A percentile compares a stretch with the other conserved stretches of the same genome.
Evolutionary conservation across 2,888 invertebrate genomes (phyloP).

Genomic region (Lobophora halterata): DNA sequence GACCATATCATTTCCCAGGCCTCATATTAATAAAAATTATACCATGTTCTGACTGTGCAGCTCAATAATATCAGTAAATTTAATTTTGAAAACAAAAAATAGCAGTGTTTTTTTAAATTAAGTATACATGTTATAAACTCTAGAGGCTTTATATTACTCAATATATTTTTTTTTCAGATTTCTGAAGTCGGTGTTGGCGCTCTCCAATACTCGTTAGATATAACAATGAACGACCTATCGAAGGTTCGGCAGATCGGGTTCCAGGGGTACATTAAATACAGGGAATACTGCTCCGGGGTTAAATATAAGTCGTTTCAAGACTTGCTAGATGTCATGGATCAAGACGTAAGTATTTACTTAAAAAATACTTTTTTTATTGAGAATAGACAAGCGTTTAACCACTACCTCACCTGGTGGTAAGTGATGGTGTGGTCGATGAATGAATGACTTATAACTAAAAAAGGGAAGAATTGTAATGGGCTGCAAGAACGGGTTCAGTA

Average conservation of each 20-base stretch:
- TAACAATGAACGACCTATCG: constrained; percentile 39
- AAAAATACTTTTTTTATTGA: background rate
- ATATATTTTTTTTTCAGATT: constrained; percentile 33
- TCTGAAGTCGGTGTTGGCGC: constrained; percentile 34
- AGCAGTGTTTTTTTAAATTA: too few species aligned
- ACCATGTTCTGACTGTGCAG: too few species aligned
- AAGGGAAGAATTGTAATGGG: too few species aligned
- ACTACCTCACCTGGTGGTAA: too few species aligned
- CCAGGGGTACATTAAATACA: constrained; percentile 90
- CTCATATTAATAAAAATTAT: too few species aligned
- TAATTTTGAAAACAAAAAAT: too few species aligned
- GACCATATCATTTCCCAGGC: too few species aligned
- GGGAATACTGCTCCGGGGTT: constrained; percentile 84
- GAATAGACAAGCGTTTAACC: background rate
- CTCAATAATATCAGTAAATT: too few species aligned
- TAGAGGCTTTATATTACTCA: background rate
- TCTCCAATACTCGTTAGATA: constrained; percentile 34
- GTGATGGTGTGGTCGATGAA: too few species aligned
- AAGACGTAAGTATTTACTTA: constrained; percentile 1
- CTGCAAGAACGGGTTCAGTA: too few species aligned
- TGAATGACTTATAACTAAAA: too few species aligned
- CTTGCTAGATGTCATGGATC: background rate
- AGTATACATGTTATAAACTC: too few species aligned
- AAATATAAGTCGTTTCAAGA: constrained; percentile 5
- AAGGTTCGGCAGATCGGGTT: constrained; percentile 87